Base-by-base conservation (phyloP, 2,888 invertebrate genomes). In the Campaea margaritaria region DNA sequence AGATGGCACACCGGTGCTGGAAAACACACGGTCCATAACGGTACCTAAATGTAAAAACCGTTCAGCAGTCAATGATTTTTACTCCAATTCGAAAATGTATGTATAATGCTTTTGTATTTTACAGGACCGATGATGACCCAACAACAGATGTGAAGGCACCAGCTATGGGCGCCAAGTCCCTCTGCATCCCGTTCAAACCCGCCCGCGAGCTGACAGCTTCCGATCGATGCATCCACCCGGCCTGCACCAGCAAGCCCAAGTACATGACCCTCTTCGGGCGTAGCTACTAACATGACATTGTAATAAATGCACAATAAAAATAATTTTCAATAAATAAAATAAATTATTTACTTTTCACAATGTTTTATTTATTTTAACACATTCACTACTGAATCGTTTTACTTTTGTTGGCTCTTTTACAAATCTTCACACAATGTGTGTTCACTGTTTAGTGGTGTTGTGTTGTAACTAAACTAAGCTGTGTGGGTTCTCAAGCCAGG, bases 91-190 rank as follows among this genome's bases (percentile, higher is more conserved):
- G 1, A 34, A 34, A 11, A 34, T 38, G 12, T 38, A n/a, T 38
- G 43, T 56, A 39, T 70, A 13, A 5, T 27, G 7, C 7, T 27
- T 2, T 27, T 27, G 27, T n/a, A 21, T 65, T 70, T 86, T 84
- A 21, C 85, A 96, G 96, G 78, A 95, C 94, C 58, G 95, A 96
- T 51, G 93, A 94, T 45, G 89, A 91, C 52, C 73, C 80, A 2
- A 79, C 82, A 27, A 96, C 96, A 62, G 91, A 91, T 2, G 94
- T 95, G 52, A 97, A 97, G 58, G 97, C 96, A 16, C 97, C 99
- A 21, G 95, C 99, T 0, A 99, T 99, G 99, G 99, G 99, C 41
- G 99, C 99, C 8, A 99, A 99, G 89, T 96, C 98, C 9, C 93
- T 99, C n/a, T 99, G 99, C 85, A 97, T 99, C 78, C 99, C 99